Conservation (phyloP, 1,140 invertebrate genomes). For the Tribolium madens region DNA sequence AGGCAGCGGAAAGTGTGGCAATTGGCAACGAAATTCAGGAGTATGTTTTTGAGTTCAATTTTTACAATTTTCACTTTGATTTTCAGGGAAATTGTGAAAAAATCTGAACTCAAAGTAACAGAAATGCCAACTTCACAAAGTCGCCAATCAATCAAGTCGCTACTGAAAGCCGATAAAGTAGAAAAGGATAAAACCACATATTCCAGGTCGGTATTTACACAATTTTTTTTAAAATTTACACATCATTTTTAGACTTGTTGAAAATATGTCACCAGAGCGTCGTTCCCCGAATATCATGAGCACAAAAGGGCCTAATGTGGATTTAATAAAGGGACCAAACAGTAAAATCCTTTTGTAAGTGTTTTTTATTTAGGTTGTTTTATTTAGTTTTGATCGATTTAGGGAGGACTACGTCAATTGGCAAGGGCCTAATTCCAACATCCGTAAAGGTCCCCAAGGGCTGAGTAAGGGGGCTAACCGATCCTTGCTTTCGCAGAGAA, state of each 20-base stretch:
- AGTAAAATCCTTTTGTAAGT: conserved; percentile 78
- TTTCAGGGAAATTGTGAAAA: not conserved
- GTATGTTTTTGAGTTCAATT: conserved; percentile 39
- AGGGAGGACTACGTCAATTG: conserved; percentile 79
- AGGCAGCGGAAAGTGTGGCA: not conserved
- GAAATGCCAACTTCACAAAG: conserved; percentile 61
- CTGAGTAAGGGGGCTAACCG: conserved; percentile 71
- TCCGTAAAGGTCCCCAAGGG: conserved; percentile 65
- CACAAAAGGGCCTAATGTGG: conserved; percentile 72
- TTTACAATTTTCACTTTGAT: conserved; percentile 13
- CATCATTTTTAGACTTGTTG: conserved; percentile 56
- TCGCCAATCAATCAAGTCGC: conserved; percentile 62
- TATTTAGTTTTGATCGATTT: conserved; percentile 43
- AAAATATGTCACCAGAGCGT: conserved; percentile 65
- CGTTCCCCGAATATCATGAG: conserved; percentile 70
- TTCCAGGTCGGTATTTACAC: conserved; percentile 43
- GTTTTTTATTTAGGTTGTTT: not conserved
- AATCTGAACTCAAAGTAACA: not conserved
- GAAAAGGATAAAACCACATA: conserved; percentile 53
- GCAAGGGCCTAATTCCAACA: conserved; percentile 74
- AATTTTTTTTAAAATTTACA: conserved; percentile 16
- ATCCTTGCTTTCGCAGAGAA: conserved; percentile 65
- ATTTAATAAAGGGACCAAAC: conserved; percentile 75
- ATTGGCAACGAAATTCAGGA: conserved; percentile 8
- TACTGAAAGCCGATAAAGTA: conserved; percentile 59